Evolutionary conservation across 2,888 invertebrate genomes (phyloP), one percentile per base, ranked within the genome.

Genomic region (Onthophagus sagittarius): DNA sequence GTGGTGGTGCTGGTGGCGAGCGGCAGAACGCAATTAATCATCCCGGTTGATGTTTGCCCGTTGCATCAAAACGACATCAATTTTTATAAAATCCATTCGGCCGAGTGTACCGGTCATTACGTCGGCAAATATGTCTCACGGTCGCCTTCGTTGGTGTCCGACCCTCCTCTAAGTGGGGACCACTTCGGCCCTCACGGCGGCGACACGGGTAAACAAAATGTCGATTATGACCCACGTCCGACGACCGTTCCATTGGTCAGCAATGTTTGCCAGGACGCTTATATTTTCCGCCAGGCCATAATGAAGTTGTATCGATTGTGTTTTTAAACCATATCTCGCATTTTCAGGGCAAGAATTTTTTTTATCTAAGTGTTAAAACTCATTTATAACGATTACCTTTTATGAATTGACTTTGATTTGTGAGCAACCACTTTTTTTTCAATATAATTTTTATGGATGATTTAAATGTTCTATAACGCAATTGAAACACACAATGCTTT

Each of bases 121-220:
- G 67, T 67, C 67, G 67, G 67, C 32, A 67, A 67, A 67, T 67
- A 67, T 67, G 67, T 67, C 32, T 67, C 32, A 53, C 39, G 31
- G 67, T 67, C 67, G 67, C 67, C 31, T 23, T n/a, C 64, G 64
- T 64, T 67, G 39, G 39, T 53, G 39, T 53, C 11, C 39, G 39
- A 53, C 39, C 39, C 39, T 53, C 39, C 39, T 53, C 39, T 53
- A 53, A 53, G 39, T 53, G 39, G 39, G 39, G 39, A 53, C 39
- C 39, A 53, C 39, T 53, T 53, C 39, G 39, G 39, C 39, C 39
- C 39, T 53, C 39, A 53, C 39, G 39, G 39, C 39, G 39, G 39
- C 39, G 39, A 53, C 39, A 53, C 39, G 39, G 39, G 39, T 53
- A 53, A 53, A 53, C 39, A 53, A 53, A 53, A 53, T 53, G 39